Conservation (phyloP, 2,888 invertebrate species). For the Dicycla oo region DNA sequence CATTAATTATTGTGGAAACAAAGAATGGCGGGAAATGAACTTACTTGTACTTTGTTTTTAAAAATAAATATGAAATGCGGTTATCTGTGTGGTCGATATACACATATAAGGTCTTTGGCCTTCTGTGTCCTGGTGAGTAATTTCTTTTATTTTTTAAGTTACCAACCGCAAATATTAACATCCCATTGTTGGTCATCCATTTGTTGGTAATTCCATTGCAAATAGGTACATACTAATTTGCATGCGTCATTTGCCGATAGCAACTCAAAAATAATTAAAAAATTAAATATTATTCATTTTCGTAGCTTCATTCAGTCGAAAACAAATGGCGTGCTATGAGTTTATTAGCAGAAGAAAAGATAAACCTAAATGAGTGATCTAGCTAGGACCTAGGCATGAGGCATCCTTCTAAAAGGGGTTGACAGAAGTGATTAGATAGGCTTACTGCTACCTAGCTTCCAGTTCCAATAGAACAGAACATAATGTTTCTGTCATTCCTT, state of each 20-base stretch:
- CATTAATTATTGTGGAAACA: conserved; percentile 52
- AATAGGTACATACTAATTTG: not conserved
- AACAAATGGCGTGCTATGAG: not conserved
- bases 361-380: not conserved
- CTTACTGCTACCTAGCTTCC: not conserved
- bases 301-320: not conserved
- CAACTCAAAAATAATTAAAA: not conserved
- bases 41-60: conserved; percentile 13
- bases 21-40: conserved; percentile 31
- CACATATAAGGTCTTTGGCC: conserved; percentile 39
- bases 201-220: not conserved
- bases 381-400: too few relatives aligned
- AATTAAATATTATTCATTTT: not conserved
- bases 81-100: conserved; percentile 40
- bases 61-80: conserved; percentile 17
- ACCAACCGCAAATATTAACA: conserved; percentile 17
- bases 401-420: not conserved
- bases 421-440: not conserved
- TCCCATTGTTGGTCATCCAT: conserved; percentile 1
- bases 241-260: conserved; percentile 14
- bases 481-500: not conserved
- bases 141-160: not conserved
- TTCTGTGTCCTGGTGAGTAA: conserved; percentile 37
- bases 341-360: not conserved
- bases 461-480: not conserved